These are phyloP conservation scores for Sternotherus odoratus DNA, from an alignment of 2,797 vertebrate genomes.

Conservation along the genomic window DNA sequence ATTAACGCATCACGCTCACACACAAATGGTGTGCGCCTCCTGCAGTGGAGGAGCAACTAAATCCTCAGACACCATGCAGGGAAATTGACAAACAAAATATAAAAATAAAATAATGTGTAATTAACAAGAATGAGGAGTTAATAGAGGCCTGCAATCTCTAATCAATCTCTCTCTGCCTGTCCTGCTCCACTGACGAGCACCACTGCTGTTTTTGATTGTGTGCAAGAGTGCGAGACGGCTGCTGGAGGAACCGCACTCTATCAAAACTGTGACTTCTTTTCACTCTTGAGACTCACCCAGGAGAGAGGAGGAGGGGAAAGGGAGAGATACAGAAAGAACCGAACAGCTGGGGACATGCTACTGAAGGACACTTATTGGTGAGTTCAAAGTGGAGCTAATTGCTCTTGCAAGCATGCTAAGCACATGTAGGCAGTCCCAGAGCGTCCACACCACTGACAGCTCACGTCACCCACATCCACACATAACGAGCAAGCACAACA, in stretches of 20 bases:
- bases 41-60: not conserved
- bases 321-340: slow-evolving; percentile 12
- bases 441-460: not conserved
- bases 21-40: rapidly evolving
- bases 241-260: slow-evolving; percentile 49
- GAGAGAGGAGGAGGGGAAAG: not conserved
- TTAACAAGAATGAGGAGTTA: slow-evolving; percentile 68
- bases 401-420: slow-evolving; percentile 5
- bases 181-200: slow-evolving; percentile 45
- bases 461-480: not conserved
- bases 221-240: slow-evolving; percentile 6
- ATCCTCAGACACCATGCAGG: not conserved
- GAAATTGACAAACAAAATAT: slow-evolving; percentile 49
- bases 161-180: slow-evolving; percentile 64
- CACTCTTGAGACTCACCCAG: slow-evolving; percentile 32
- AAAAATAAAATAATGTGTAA: slow-evolving; percentile 62
- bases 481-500: not conserved
- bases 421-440: not conserved
- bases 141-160: slow-evolving; percentile 47
- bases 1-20: rapidly evolving
- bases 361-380: not conserved
- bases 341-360: slow-evolving; percentile 35
- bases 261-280: slow-evolving; percentile 36
- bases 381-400: slow-evolving; percentile 22
- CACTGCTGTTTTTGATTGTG: slow-evolving; percentile 70